A percentile compares a stretch with the other conserved stretches of the same genome.
Conservation (phyloP, 2,113 vertebrate species). For the Struthidea cinerea region DNA sequence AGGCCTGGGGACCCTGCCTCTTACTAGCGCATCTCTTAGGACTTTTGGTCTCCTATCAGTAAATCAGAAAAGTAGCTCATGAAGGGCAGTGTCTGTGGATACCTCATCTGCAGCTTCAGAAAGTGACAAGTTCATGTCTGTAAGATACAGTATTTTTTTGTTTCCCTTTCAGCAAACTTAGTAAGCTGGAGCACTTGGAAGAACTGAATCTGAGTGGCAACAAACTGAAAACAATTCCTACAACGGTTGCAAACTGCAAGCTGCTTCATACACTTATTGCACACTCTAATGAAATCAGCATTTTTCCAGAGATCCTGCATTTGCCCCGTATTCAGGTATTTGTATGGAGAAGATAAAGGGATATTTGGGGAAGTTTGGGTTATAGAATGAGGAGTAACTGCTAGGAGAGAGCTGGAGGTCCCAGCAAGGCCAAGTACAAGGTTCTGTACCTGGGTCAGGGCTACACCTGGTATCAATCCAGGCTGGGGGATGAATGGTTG, state of each 20-base stretch:
- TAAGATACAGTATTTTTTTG: not conserved
- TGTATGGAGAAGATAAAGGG: not conserved
- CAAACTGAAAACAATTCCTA: constrained; percentile 92
- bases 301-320: constrained; percentile 93
- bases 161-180: constrained; percentile 84
- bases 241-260: constrained; percentile 92
- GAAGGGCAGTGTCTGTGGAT: not conserved
- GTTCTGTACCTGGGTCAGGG: not conserved
- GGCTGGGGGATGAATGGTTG: not conserved
- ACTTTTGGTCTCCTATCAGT: not conserved
- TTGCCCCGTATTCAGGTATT: constrained; percentile 93
- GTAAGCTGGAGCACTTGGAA: constrained; percentile 90
- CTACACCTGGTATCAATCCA: not conserved
- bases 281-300: constrained; percentile 91
- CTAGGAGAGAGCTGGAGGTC: not conserved
- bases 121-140: not conserved
- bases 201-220: constrained; percentile 95
- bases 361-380: not conserved
- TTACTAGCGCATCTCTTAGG: not conserved
- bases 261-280: constrained; percentile 89
- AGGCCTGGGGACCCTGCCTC: not conserved
- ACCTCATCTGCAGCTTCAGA: not conserved
- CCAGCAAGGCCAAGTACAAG: not conserved
- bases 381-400: not conserved
- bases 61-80: not conserved